Base-by-base conservation (phyloP, 1,140 invertebrate species). In the Psilanteris sp. region DNA sequence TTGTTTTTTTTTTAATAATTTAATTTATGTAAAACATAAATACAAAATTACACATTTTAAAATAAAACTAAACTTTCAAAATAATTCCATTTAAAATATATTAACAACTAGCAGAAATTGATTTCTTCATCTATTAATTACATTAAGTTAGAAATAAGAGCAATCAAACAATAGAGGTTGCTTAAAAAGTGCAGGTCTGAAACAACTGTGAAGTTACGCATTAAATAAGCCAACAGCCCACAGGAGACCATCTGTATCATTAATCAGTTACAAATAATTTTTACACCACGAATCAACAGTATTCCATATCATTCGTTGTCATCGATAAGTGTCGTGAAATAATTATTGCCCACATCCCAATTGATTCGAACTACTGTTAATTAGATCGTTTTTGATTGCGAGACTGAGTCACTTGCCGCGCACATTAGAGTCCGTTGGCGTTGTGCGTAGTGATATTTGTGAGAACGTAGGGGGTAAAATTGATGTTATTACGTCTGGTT, bases 381-480 rank as follows among this genome's bases (percentile, higher is more conserved):
- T 80, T 81, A 85, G 80, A 83, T 79, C 80, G 73, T 78, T 77
- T 85, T 86, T 80, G 84, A 87, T 87, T 85, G n/a, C n/a, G 85
- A 79, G 78, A 79, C 78, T 85, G 86, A 86, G 61, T 85, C 85
- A 85, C 50, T 44, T 54, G 32, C 26, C 15, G 32, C 41, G 46
- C 3, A 20, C 66, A 31, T 44, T 20, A n/a, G 59, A 64, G 55
- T 46, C 46, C 48, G 64, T 73, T 55, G 66, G 61, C 57, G 54
- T 75, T 73, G 77, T 76, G 72, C 79, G 76, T 74, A 80, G 76
- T 75, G 52, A 68, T 76, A 78, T 81, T 79, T 82, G 78, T 79
- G 77, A 54, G 61, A 50, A 73, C 43, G 50, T 64, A 57, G 61
- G 72, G 64, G 62, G 57, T 70, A 57, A 59, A 76, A 70, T 70